Base-by-base conservation (phyloP, 2,797 vertebrate species). In the Chelmon rostratus region DNA sequence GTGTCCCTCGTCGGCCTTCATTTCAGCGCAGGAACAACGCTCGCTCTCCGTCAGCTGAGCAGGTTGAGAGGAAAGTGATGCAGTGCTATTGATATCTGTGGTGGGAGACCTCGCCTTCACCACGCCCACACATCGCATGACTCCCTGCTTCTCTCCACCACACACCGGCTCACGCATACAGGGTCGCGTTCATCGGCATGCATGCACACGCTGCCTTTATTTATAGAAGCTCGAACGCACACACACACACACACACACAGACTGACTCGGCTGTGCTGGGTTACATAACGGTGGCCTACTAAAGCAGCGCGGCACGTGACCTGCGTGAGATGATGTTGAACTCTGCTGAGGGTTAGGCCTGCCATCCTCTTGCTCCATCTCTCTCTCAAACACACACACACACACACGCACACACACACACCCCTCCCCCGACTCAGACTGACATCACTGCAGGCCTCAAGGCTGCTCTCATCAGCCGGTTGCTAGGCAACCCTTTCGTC, bases 401-500 rank as follows among this genome's bases (percentile, higher is more conserved):
- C 58, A 70, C 66, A 72, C 64, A 66, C 8, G 1, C 4, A 56
- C 79, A 75, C 5, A 73, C 59, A 42, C 85, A 66, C 73, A 61
- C 65, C 75, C 85, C 82, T 76, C 85, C 87, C 82, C 86, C 73
- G 64, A 74, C 62, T 75, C 90, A 71, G n/a, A 33, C 86, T 81
- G 92, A 82, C 81, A 90, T 93, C 89, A 94, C 84, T 86, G 53
- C 69, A 75, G 86, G 90, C 93, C 93, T 87, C 79, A 82, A 65
- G 93, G 85, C 83, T 92, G 89, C 91, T 47, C 89, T 89, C 91
- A 92, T 93, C 83, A 66, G 83, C 62, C 23, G 1, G 95, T 94
- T 96, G 95, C 96, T 93, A 93, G 76, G 91, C 91, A 93, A 96
- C 95, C 76, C 4, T 85, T 57, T 81, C 87, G 89, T 93, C 95